A percentile compares a stretch with the other conserved stretches of the same genome.
Conservation (phyloP, 2,113 vertebrate genomes). For the Narcine bancroftii region DNA sequence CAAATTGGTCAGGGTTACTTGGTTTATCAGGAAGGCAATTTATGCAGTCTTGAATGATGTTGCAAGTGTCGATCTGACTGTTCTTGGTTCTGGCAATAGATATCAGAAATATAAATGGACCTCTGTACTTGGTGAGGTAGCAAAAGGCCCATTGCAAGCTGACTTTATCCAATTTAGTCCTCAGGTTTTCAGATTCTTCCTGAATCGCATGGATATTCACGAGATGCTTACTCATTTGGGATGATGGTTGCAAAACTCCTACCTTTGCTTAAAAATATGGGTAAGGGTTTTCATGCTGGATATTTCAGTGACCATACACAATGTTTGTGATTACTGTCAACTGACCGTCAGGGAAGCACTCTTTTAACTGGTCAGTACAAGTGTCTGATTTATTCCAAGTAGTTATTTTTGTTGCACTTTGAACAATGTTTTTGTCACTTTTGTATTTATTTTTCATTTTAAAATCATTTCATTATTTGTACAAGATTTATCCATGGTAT, state of each 20-base stretch:
- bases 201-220: slow-evolving; percentile 66
- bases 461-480: not conserved
- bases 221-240: slow-evolving; percentile 85
- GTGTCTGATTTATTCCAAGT: not conserved
- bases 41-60: not conserved
- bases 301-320: not conserved
- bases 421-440: not conserved
- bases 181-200: slow-evolving; percentile 72
- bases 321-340: not conserved
- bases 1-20: not conserved
- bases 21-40: not conserved
- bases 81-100: not conserved
- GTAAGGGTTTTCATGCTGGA: slow-evolving; percentile 55
- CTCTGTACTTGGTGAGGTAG: no score
- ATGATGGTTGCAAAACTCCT: slow-evolving; percentile 71
- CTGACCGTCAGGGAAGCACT: not conserved
- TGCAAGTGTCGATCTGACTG: not conserved
- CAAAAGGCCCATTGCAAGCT: not conserved
- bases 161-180: slow-evolving; percentile 53
- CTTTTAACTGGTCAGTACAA: not conserved
- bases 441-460: not conserved
- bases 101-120: no score
- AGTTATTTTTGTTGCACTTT: not conserved
- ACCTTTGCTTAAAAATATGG: slow-evolving; percentile 61
- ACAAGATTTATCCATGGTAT: not conserved